Percentiles rank a stretch among this genome's conserved stretches.
Evolutionary conservation across 2,113 vertebrate species (phyloP).

Genomic region (Blennius ocellaris): DNA sequence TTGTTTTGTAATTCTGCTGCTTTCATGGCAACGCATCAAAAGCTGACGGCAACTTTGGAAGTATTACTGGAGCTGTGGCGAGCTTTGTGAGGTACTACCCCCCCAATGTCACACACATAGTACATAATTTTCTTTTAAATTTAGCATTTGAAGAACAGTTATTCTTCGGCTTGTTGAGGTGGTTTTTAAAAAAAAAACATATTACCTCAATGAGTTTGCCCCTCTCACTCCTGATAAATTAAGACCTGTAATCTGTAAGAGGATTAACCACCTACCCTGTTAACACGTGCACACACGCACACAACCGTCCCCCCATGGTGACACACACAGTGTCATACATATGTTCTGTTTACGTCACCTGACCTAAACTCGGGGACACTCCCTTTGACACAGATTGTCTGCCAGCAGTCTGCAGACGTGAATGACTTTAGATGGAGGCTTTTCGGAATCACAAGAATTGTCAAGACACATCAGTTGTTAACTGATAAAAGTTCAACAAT

Average conservation of each 20-base stretch:
- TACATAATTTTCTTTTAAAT: not conserved
- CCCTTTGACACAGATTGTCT: slow-evolving; percentile 23
- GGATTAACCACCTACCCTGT: slow-evolving; percentile 76
- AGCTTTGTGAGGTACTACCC: not conserved
- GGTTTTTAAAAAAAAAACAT: slow-evolving; percentile 44
- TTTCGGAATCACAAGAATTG: too few species aligned
- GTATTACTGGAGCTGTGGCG: not conserved
- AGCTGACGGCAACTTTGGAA: not conserved
- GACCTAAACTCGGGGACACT: slow-evolving; percentile 27
- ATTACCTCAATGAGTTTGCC: slow-evolving; percentile 61
- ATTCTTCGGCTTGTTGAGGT: slow-evolving; percentile 12
- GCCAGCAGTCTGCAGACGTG: not conserved
- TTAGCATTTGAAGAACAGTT: not conserved
- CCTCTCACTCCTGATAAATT: slow-evolving; percentile 72
- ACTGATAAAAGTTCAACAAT: slow-evolving; percentile 2
- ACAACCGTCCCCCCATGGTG: slow-evolving; percentile 20
- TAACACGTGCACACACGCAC: slow-evolving; percentile 57
- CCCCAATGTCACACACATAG: not conserved
- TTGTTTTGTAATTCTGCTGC: not conserved
- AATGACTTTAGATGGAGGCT: too few species aligned
- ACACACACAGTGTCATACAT: slow-evolving; percentile 38
- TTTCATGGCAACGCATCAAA: not conserved
- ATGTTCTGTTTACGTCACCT: slow-evolving; percentile 42
- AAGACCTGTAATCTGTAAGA: slow-evolving; percentile 81
- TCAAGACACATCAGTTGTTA: too few species aligned